Evolutionary conservation across 1,140 invertebrate species (phyloP).

Genomic region (Lucilia cuprina): DNA sequence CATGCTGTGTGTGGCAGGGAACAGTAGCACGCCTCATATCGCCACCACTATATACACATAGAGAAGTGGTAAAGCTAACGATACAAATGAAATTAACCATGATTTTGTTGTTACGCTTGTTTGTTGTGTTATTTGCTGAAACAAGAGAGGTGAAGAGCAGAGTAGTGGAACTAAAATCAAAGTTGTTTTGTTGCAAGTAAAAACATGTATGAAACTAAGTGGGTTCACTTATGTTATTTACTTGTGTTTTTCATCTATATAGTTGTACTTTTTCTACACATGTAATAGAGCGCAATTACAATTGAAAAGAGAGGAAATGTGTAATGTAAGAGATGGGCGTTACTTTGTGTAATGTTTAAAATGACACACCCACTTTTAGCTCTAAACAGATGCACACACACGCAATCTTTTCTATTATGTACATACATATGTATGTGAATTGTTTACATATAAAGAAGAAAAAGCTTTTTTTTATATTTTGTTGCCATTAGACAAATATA

Average conservation of each 20-base stretch:
- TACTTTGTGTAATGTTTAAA: neutral
- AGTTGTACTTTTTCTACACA: neutral
- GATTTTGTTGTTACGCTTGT: neutral
- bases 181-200: neutral
- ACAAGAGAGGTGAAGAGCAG: no score
- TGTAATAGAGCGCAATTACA: neutral
- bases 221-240: neutral
- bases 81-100: slow-evolving; percentile 2
- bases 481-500: slow-evolving; percentile 10
- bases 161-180: neutral
- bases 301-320: neutral
- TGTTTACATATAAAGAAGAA: neutral
- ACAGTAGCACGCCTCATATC: neutral
- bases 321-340: neutral
- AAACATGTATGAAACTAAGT: neutral
- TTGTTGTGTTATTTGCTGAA: neutral
- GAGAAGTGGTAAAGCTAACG: neutral
- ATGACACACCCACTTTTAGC: neutral
- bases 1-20: neutral
- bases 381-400: neutral
- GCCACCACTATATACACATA: neutral
- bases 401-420: neutral
- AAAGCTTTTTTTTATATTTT: neutral
- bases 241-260: neutral
- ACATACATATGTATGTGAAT: neutral